Evolutionary conservation across 2,888 invertebrate genomes (phyloP), one percentile per base, ranked within the genome.

Genomic region (Epinotia bilunana): DNA sequence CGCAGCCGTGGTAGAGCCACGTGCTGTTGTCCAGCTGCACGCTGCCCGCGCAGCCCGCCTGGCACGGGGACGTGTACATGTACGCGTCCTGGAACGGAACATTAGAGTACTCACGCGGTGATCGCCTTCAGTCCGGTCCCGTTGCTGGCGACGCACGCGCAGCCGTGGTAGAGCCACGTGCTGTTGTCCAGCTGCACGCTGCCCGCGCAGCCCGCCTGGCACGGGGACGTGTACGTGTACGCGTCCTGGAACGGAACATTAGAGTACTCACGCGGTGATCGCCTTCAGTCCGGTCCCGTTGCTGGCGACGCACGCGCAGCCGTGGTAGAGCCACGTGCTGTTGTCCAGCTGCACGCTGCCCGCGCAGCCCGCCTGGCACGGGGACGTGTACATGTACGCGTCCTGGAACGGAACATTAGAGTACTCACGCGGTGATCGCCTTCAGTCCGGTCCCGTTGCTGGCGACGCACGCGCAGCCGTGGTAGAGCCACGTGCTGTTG

Each of bases 351-450:
- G 86, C 95, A 89, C 23, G 67, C 87, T 87, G 73, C 73, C 77
- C 33, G 77, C 93, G 87, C 98, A 98, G 62, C 98, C 98, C 69
- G 98, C 98, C 86, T 98, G 97, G 88, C 98, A 98, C 65, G 98
- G 97, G 28, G 98, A 98, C 83, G 97, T 96, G 87, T 98, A 98
- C 4, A 98, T 98, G 85, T 94, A 95, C 9, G 5, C 33, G 6
- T 6, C 23, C 23, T 23, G n/a, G n/a, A n/a, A n/a, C n/a, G 23
- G 2, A 23, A 23, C 33, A 33, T 4, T 33, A 33, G 4, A 33
- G 33, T 33, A 85, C 92, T 87, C 18, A 92, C 93, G 84, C 80
- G 13, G 82, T 77, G n/a, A 83, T 68, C 0, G 86, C 87, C 75
- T 86, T 88, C 2, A 84, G 83, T 0, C 86, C 87, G 0, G 78